phyloP scores from a whole-genome alignment of 2,888 invertebrate genomes.

The Parnassius mnemosyne region DNA sequence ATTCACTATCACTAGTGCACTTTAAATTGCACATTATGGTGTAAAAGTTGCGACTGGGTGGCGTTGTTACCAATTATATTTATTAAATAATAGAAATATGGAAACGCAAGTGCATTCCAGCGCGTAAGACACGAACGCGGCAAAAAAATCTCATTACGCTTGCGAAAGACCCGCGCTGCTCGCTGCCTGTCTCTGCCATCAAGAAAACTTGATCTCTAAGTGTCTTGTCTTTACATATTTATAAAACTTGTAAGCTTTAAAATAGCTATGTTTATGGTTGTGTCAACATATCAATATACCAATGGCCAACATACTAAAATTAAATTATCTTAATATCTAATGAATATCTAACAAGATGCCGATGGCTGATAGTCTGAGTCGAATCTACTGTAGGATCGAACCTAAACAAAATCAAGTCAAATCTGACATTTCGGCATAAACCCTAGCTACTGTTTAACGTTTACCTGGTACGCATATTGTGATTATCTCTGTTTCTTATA shows the following conservation, averaged over 20 bases:
- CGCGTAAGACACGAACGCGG: constrained; percentile 7
- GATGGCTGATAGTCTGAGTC: too few species aligned
- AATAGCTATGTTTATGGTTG: too few species aligned
- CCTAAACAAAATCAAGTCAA: too few species aligned
- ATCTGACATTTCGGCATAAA: too few species aligned
- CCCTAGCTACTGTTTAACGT: too few species aligned
- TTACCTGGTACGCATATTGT: too few species aligned
- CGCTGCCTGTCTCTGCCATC: constrained; percentile 7
- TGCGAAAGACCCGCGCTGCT: constrained; percentile 11
- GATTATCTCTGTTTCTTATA: too few species aligned
- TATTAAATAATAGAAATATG: constrained; percentile 19
- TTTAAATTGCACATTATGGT: constrained; percentile 3
- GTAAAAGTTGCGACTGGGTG: constrained; percentile 9
- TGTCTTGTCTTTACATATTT: background rate
- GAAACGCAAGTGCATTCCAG: constrained; percentile 21
- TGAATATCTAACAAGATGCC: too few species aligned
- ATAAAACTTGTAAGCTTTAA: too few species aligned
- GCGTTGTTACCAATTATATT: constrained; percentile 11
- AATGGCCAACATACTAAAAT: too few species aligned
- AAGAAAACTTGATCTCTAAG: constrained; percentile 7
- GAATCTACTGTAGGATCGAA: too few species aligned
- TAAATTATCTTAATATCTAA: too few species aligned
- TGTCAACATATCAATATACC: background rate
- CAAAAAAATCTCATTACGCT: constrained; percentile 16
- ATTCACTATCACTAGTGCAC: constrained; percentile 12